Percentiles rank a stretch among this genome's conserved stretches.
These are phyloP conservation scores for Euthynnus affinis DNA, from an alignment of 2,797 vertebrate genomes.

Conservation along the genomic window DNA sequence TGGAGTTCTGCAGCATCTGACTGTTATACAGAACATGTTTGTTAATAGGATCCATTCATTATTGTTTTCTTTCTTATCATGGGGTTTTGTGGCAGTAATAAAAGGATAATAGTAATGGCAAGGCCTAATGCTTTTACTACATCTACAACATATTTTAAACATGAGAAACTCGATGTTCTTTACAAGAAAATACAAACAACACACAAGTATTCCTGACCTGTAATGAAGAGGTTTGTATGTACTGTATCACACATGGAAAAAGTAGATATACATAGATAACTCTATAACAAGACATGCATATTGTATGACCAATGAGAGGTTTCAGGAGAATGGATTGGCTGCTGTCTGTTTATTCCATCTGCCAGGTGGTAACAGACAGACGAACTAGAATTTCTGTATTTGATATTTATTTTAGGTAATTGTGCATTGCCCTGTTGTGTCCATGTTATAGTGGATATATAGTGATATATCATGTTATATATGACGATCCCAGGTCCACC, in stretches of 20 bases:
- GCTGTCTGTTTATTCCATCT: not conserved
- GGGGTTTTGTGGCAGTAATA: not conserved
- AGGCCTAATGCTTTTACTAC: too few species aligned
- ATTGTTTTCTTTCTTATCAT: not conserved
- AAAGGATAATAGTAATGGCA: too few species aligned
- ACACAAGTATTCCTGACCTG: not conserved
- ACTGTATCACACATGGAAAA: not conserved
- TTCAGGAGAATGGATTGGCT: not conserved
- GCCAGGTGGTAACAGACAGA: not conserved
- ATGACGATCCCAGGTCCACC: not conserved
- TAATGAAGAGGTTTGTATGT: not conserved
- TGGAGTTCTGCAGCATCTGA: not conserved
- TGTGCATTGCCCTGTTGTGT: not conserved
- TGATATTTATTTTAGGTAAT: not conserved
- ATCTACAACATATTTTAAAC: too few species aligned
- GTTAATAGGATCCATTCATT: not conserved
- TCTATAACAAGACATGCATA: too few species aligned
- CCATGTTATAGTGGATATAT: too few species aligned
- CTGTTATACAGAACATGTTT: too few species aligned
- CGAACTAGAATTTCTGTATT: not conserved
- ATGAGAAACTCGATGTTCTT: not conserved
- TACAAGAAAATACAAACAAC: not conserved
- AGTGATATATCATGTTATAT: too few species aligned
- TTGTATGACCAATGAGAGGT: not conserved
- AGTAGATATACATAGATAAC: not conserved